Evolutionary conservation across 2,113 vertebrate genomes (phyloP), one percentile per base, ranked within the genome.

Genomic region (Vimba vimba): DNA sequence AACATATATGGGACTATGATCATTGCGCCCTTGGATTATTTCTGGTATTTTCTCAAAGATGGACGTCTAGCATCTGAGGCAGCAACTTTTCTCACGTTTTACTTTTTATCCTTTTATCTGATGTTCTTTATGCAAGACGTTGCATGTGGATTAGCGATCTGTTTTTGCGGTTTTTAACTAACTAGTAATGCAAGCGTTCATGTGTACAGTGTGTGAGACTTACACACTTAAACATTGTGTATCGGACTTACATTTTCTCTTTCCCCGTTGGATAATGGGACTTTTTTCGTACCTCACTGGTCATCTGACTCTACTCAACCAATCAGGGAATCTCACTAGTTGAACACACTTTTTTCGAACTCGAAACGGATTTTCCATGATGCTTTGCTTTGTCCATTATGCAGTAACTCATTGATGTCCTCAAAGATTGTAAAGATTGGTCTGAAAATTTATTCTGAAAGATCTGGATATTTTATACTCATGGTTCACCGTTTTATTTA

Each of bases 281-380:
- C 85, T 85, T 86, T 91, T 89, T 90, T 93, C 92, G 94, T 94
- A 94, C 93, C 94, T 95, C 94, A 92, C 94, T 93, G 93, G 94
- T 96, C 94, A 94, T 93, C 93, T 95, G 94, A 96, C 94, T 93
- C 94, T 89, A 91, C 92, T 95, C 94, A 95, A 91, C 94, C 94
- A 94, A 96, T 96, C 94, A 95, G 95, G 95, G 95, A 95, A 94
- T 95, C 94, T 93, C 91, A 94, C 93, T 93, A 87, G 90, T 94
- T 89, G 80, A 90, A 83, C 77, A 88, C 87, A 90, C 90, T 89
- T 94, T 95, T 94, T 93, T 91, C 89, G 87, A 89, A 85, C 57
- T 73, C 64, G 62, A 77, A 78, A 84, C 82, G 86, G 91, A 90
- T 93, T 91, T 90, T 91, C 91, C 92, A 89, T 88, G 55, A 90